A percentile compares a stretch with the other conserved stretches of the same genome.
These are phyloP conservation scores for Fistularia tabacaria DNA, from an alignment of 2,797 vertebrate genomes.

Conservation along the genomic window DNA sequence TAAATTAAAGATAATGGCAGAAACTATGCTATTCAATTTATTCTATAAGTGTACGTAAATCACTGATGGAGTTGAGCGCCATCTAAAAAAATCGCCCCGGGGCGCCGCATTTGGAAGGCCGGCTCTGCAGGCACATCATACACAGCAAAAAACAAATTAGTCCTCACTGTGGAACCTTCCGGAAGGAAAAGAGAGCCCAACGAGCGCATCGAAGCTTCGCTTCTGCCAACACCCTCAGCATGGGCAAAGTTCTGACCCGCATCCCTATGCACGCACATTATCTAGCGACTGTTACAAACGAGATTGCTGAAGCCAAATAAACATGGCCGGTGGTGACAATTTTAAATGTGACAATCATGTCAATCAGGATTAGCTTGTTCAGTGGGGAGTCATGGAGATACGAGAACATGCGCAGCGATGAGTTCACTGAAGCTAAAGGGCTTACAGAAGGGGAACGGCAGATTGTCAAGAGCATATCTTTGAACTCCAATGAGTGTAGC, in stretches of 20 bases:
- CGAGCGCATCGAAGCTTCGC: neutral
- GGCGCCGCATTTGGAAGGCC: too few relatives aligned
- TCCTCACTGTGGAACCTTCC: constrained; percentile 7
- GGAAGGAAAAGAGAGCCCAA: neutral
- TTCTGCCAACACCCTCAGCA: constrained; percentile 33
- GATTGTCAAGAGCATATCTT: too few relatives aligned
- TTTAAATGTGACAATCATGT: constrained; percentile 50
- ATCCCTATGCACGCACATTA: constrained; percentile 41
- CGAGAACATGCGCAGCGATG: constrained; percentile 38
- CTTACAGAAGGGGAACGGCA: constrained; percentile 20
- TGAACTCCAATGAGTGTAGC: too few relatives aligned
- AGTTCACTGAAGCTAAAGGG: constrained; percentile 40
- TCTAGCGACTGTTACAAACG: constrained; percentile 55
- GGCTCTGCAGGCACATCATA: too few relatives aligned
- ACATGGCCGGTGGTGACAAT: constrained; percentile 44
- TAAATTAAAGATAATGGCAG: too few relatives aligned
- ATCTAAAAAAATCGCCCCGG: too few relatives aligned
- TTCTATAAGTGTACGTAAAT: too few relatives aligned
- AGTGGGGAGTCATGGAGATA: constrained; percentile 18
- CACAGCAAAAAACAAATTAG: constrained; percentile 28
- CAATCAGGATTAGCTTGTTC: constrained; percentile 51
- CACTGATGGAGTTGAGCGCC: too few relatives aligned
- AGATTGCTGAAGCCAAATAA: constrained; percentile 51
- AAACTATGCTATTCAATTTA: too few relatives aligned
- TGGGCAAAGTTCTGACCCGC: constrained; percentile 40